Conservation (phyloP, 2,113 vertebrate genomes). For the Bos indicus region DNA sequence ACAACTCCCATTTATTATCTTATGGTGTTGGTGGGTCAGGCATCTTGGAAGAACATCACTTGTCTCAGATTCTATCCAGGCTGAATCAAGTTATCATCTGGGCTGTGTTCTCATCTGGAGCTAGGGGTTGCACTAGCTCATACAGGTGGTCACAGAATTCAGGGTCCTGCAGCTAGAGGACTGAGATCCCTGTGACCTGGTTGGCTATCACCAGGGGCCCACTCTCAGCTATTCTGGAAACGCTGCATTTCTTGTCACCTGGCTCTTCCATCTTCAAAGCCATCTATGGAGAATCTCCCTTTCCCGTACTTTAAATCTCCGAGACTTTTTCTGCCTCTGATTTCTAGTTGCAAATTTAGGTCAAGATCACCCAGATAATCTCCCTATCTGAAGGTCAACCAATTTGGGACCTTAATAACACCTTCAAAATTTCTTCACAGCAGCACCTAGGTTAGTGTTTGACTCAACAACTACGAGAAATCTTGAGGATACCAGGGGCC, state of each 20-base stretch:
- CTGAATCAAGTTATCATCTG: background rate
- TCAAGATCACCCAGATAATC: background rate
- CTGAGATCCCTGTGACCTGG: background rate
- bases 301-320: background rate
- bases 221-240: background rate
- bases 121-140: background rate
- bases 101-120: background rate
- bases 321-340: conserved; percentile 9
- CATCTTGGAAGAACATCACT: background rate
- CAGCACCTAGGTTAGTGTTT: background rate
- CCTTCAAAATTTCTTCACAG: background rate
- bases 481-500: background rate
- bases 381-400: background rate
- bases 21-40: background rate
- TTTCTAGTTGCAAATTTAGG: background rate
- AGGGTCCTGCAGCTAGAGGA: background rate
- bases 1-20: background rate
- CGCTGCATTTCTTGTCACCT: background rate
- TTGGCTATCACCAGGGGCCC: background rate
- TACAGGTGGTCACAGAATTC: background rate
- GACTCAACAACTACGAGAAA: background rate
- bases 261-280: background rate
- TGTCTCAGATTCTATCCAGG: background rate
- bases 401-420: background rate
- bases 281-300: background rate